Conservation (phyloP, 2,888 invertebrate species). For the Pristionchus arcanus region DNA sequence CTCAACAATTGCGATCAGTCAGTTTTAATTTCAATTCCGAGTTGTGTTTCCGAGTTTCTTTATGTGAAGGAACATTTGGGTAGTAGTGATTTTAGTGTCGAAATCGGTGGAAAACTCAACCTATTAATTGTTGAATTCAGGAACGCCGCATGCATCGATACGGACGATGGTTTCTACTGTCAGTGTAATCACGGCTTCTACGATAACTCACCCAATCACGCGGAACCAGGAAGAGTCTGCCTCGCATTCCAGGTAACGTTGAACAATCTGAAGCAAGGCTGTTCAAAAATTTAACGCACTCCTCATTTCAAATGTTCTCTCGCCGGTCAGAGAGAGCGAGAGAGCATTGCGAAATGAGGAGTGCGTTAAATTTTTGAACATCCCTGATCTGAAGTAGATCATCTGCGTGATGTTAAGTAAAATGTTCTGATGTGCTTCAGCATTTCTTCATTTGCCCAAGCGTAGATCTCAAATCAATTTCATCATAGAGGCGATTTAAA, state of each 20-base stretch:
- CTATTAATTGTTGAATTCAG: slow-evolving; percentile 29
- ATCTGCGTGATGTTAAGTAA: too few species aligned
- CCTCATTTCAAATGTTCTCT: too few species aligned
- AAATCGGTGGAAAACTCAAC: neutral
- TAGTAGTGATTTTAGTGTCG: neutral
- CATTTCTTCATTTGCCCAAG: neutral
- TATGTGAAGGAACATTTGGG: too few species aligned
- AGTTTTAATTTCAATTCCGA: neutral
- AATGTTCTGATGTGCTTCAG: too few species aligned
- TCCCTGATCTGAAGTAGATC: too few species aligned
- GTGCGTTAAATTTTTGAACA: too few species aligned
- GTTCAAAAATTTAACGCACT: too few species aligned
- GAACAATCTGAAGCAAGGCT: too few species aligned
- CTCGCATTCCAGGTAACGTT: slow-evolving; percentile 64
- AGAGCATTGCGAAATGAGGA: too few species aligned
- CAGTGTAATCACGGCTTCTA: slow-evolving; percentile 74
- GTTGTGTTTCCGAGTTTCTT: neutral
- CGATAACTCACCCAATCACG: slow-evolving; percentile 74
- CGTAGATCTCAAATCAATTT: neutral
- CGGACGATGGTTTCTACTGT: slow-evolving; percentile 68
- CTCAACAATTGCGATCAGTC: slow-evolving; percentile 73
- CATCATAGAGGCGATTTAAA: neutral
- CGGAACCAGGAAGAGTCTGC: slow-evolving; percentile 75
- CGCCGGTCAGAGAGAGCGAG: too few species aligned
- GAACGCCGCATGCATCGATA: slow-evolving; percentile 67